Conservation (phyloP, 2,113 vertebrate species). For the Tupaia chinensis region DNA sequence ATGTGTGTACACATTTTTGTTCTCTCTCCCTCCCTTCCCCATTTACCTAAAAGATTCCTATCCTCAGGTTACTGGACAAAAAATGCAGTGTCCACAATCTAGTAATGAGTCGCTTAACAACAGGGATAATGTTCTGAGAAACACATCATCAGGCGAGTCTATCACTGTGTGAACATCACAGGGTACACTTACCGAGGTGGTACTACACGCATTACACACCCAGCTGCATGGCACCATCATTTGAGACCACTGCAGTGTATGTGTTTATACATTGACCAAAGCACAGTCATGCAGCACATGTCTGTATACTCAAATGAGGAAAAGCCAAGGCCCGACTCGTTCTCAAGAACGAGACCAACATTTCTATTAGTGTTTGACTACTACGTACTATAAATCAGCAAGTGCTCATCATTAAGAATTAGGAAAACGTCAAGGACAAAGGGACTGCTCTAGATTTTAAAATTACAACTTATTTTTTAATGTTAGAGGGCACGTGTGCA, state of each 20-base stretch:
- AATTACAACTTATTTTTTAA: neutral
- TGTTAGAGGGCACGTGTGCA: too few species aligned
- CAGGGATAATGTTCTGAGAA: too few species aligned
- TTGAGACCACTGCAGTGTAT: too few species aligned
- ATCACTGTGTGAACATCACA: too few species aligned
- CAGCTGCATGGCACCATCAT: too few species aligned
- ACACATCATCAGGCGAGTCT: too few species aligned
- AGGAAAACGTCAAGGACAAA: neutral
- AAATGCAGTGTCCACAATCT: neutral
- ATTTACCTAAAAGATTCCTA: neutral
- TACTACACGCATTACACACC: too few species aligned
- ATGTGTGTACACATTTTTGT: fast-evolving
- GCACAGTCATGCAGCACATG: too few species aligned
- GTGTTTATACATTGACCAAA: too few species aligned
- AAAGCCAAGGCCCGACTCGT: neutral
- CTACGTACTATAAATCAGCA: neutral
- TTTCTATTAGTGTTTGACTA: neutral
- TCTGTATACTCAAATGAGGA: too few species aligned
- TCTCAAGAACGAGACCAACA: neutral
- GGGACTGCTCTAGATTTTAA: neutral
- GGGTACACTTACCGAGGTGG: too few species aligned
- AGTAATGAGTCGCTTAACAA: too few species aligned
- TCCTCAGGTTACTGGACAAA: neutral
- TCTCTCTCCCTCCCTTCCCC: neutral
- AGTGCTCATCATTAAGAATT: neutral